Base-by-base conservation (phyloP, 1,140 invertebrate genomes). In the Melipona quadrifasciata region DNA sequence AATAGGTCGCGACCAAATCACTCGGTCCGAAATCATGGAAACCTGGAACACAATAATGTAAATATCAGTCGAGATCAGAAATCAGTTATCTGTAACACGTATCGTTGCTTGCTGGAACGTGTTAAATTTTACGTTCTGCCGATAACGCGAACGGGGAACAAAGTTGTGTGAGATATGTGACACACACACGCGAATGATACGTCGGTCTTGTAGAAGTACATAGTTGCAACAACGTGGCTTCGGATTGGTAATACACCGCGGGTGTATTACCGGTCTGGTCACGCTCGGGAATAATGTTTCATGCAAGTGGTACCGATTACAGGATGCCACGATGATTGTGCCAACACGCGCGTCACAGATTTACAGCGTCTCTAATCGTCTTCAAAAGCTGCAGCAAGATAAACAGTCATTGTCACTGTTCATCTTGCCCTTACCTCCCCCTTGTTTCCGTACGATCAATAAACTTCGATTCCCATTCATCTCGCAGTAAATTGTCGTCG, bases 221-320 rank as follows among this genome's bases (percentile, higher is more conserved):
- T 31, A 31, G 57, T 61, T 61, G 51, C 74, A n/a, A 16, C 74
- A n/a, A 16, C 74, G 21, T 39, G 57, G 57, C 17, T 53, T 8
- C n/a, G 71, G 71, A 76, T 61, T 76, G 61, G 21, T 61, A 61
- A 47, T 47, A 27, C n/a, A n/a, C 55, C 73, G 55, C 74, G 57
- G n/a, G 3, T 57, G 57, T 76, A 76, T 76, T 76, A 76, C 74
- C 74, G 74, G 74, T 76, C 74, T 58, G 57, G 55, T 76, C 74
- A 76, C 55, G 57, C 74, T 61, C 55, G 34, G 47, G 74, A 76
- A 76, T 76, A 76, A 76, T 76, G 74, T 76, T 76, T 76, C 57
- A 76, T 76, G 57, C 74, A 14, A 76, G 57, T 53, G 47, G n/a
- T 51, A 53, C 47, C 47, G 71, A 47, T 76, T 27, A n/a, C 74